Evolutionary conservation across 2,888 invertebrate genomes (phyloP).

Genomic region (Deroplatys truncata): DNA sequence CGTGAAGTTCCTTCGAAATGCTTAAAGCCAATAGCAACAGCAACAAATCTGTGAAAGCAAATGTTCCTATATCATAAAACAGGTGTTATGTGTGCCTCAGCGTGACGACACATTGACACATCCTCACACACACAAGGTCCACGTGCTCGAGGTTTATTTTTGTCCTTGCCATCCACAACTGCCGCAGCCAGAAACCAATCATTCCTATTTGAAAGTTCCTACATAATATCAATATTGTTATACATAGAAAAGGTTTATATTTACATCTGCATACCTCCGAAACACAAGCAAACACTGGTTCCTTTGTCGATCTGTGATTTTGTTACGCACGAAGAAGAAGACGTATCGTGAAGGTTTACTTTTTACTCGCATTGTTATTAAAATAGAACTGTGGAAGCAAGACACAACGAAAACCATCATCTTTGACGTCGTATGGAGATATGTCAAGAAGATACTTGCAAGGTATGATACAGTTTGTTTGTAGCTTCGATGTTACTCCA

Average conservation of each 20-base stretch:
- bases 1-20: not conserved
- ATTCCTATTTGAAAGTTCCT: conserved; percentile 15
- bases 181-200: not conserved
- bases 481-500: not conserved
- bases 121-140: not conserved
- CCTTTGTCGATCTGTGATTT: conserved; percentile 13
- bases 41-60: not conserved
- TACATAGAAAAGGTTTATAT: not conserved
- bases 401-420: not conserved
- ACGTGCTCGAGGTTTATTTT: too few species aligned
- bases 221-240: not conserved
- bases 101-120: not conserved
- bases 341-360: not conserved
- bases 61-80: conserved; percentile 9
- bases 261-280: not conserved
- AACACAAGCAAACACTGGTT: not conserved
- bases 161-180: not conserved
- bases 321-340: not conserved
- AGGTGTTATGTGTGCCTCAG: not conserved
- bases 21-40: not conserved
- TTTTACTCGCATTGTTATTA: not conserved
- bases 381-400: not conserved
- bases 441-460: not conserved
- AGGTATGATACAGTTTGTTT: not conserved
- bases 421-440: not conserved